Conservation (phyloP, 2,888 invertebrate species). For the Agriopis aurantiaria region DNA sequence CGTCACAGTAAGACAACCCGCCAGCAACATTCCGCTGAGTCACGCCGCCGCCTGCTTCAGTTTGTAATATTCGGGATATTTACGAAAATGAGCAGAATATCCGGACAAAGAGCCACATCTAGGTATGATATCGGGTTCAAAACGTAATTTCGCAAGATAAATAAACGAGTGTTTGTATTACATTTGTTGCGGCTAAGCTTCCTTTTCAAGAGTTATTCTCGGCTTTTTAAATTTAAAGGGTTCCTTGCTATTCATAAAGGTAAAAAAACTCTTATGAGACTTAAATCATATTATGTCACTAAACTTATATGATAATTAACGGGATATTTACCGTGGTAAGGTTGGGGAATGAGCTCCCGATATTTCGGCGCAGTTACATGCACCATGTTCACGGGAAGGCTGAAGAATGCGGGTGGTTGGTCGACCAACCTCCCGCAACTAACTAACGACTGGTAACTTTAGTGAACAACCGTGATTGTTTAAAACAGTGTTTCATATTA, state of each 20-base stretch:
- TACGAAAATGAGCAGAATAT: background rate
- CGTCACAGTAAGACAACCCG: too few relatives aligned
- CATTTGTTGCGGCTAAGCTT: slow-evolving; percentile 42
- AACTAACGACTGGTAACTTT: too few relatives aligned
- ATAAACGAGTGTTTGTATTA: slow-evolving; percentile 42
- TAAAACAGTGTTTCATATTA: too few relatives aligned
- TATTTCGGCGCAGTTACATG: too few relatives aligned
- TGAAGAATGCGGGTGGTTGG: too few relatives aligned
- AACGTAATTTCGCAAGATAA: slow-evolving; percentile 44
- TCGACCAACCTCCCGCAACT: too few relatives aligned
- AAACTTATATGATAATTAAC: too few relatives aligned
- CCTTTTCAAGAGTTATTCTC: slow-evolving; percentile 32
- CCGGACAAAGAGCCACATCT: background rate
- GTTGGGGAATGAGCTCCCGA: too few relatives aligned
- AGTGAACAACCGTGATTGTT: too few relatives aligned
- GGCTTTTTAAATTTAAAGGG: slow-evolving; percentile 25
- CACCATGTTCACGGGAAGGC: too few relatives aligned
- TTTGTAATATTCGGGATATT: background rate
- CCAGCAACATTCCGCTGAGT: too few relatives aligned
- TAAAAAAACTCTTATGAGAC: background rate
- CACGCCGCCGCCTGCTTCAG: background rate
- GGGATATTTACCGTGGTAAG: too few relatives aligned
- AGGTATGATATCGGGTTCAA: slow-evolving; percentile 35
- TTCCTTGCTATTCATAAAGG: background rate
- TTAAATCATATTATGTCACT: background rate